Percentiles rank a stretch among this genome's conserved stretches.
Conservation (phyloP, 2,888 invertebrate genomes). For the Lepetodrilus schrolli region DNA sequence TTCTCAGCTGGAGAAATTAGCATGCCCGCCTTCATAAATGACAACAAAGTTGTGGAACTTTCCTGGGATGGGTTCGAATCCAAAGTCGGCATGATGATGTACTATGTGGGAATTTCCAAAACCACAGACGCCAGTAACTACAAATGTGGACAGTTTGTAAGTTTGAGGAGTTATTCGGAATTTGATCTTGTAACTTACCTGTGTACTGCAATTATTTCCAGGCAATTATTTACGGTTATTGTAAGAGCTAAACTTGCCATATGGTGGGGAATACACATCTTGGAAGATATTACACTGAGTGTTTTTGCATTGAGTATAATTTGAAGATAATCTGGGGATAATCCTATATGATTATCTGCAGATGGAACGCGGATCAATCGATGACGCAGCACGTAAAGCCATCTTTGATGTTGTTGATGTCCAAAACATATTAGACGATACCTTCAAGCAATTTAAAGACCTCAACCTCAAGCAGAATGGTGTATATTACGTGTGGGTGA, state of each 20-base stretch:
- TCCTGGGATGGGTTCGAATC: slow-evolving; percentile 51
- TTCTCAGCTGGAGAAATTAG: slow-evolving; percentile 35
- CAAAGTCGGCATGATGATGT: slow-evolving; percentile 52
- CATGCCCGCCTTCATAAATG: slow-evolving; percentile 27
- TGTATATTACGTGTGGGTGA: slow-evolving; percentile 47
- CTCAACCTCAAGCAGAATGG: slow-evolving; percentile 38
- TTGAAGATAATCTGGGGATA: too few relatives aligned
- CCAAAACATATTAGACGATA: slow-evolving; percentile 41
- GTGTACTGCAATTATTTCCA: background rate
- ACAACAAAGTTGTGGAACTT: slow-evolving; percentile 35
- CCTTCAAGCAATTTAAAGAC: slow-evolving; percentile 35
- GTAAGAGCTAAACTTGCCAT: too few relatives aligned
- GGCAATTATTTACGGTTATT: too few relatives aligned
- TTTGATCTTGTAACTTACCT: too few relatives aligned
- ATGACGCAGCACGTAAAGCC: background rate
- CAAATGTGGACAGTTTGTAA: slow-evolving; percentile 52
- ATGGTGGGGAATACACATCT: too few relatives aligned
- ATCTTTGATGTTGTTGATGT: slow-evolving; percentile 22
- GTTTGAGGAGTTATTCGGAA: too few relatives aligned
- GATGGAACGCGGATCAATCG: slow-evolving; percentile 10
- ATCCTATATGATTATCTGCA: too few relatives aligned
- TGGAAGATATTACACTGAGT: too few relatives aligned
- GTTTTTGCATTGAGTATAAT: too few relatives aligned
- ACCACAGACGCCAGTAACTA: slow-evolving; percentile 37
- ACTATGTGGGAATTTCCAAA: slow-evolving; percentile 53